A percentile compares a stretch with the other conserved stretches of the same genome.
Evolutionary conservation across 1,140 invertebrate species (phyloP).

Genomic region (Rhyacophila brunnea): DNA sequence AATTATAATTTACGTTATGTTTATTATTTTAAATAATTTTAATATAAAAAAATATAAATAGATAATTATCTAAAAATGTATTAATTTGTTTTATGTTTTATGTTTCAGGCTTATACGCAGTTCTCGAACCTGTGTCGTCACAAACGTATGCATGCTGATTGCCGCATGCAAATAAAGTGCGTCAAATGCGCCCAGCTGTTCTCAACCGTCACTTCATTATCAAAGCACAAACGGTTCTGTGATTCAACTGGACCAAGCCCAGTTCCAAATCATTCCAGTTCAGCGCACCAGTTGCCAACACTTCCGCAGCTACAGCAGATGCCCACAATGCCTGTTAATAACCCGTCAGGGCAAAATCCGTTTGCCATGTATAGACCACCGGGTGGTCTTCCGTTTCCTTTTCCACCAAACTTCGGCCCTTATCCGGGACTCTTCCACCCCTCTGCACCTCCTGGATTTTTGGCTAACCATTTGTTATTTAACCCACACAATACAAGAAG

Average conservation of each 20-base stretch:
- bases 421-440: slow-evolving; percentile 61
- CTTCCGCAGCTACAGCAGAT: slow-evolving; percentile 51
- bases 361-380: slow-evolving; percentile 64
- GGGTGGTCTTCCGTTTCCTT: slow-evolving; percentile 55
- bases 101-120: slow-evolving; percentile 96
- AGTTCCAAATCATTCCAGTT: slow-evolving; percentile 43
- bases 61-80: too few relatives aligned
- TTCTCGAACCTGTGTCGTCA: slow-evolving; percentile 99
- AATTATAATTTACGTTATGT: too few relatives aligned
- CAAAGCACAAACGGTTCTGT: slow-evolving; percentile 84
- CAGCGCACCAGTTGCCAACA: slow-evolving; percentile 47
- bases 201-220: slow-evolving; percentile 79
- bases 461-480: slow-evolving; percentile 57
- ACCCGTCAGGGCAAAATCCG: slow-evolving; percentile 57
- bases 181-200: slow-evolving; percentile 90
- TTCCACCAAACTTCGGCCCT: slow-evolving; percentile 59
- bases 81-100: too few relatives aligned
- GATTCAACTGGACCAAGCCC: slow-evolving; percentile 62
- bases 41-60: too few relatives aligned
- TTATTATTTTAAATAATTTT: too few relatives aligned
- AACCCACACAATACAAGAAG: slow-evolving; percentile 48
- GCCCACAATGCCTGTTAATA: slow-evolving; percentile 54
- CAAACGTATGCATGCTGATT: slow-evolving; percentile 96
- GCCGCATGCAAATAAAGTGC: slow-evolving; percentile 86
- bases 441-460: slow-evolving; percentile 51